Conservation (phyloP, 1,140 invertebrate species). For the Helicoverpa armigera region DNA sequence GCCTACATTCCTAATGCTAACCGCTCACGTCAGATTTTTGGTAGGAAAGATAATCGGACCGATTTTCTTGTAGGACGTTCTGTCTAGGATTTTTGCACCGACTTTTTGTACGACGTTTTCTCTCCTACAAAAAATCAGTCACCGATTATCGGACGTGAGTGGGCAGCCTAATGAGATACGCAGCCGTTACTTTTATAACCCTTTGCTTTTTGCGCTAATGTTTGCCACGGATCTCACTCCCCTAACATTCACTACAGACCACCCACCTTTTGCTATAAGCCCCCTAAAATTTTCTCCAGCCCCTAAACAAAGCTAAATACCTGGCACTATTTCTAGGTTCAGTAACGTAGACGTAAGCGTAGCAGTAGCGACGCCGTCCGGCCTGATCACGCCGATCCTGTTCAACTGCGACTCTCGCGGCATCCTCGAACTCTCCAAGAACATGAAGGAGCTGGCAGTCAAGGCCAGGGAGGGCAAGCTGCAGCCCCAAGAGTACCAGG, state of each 20-base stretch:
- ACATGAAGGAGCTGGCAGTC: constrained; percentile 94
- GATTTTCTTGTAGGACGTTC: too few species aligned
- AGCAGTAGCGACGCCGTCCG: constrained; percentile 98
- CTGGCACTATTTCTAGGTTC: constrained; percentile 86
- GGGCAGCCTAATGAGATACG: too few species aligned
- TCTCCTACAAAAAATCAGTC: too few species aligned
- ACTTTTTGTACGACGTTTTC: too few species aligned
- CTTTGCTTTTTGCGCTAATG: too few species aligned
- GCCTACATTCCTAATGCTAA: too few species aligned
- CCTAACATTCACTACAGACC: neutral
- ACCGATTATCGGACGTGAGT: too few species aligned
- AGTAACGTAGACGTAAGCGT: constrained; percentile 98
- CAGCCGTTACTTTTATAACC: too few species aligned
- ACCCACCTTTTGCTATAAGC: neutral
- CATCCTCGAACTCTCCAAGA: constrained; percentile 94
- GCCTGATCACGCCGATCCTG: constrained; percentile 99
- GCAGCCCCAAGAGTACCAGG: constrained; percentile 98
- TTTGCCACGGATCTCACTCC: too few species aligned
- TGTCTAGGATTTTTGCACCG: too few species aligned
- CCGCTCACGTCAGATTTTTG: too few species aligned
- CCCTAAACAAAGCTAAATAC: neutral
- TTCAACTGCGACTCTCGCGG: constrained; percentile 98
- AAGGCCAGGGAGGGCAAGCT: constrained; percentile 98
- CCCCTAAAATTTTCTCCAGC: neutral
- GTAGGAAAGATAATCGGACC: too few species aligned